Evolutionary conservation across 2,797 vertebrate genomes (phyloP), one percentile per base, ranked within the genome.

Genomic region (Alectoris magna): DNA sequence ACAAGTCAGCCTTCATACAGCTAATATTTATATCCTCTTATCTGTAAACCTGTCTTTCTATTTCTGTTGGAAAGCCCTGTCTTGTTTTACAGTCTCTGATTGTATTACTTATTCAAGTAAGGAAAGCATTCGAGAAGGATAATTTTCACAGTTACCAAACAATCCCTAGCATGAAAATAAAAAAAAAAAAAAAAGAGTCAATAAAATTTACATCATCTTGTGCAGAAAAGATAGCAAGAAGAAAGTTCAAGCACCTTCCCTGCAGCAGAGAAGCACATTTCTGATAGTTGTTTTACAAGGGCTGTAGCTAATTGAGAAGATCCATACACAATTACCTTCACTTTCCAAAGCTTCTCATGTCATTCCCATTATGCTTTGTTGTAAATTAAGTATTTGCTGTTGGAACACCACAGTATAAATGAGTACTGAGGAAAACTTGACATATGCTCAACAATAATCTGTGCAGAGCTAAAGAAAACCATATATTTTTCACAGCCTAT

Each of bases 11-110:
- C 75, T 76, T 90, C 84, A n/a, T 22, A 51, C 63, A 36, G 27
- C 55, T 71, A 36, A 16, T 78, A 76, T 29, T 49, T 80, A 21
- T 68, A n/a, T 84, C n/a, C 19, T 58, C 18, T 85, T 69, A 55
- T 36, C 34, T 53, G 80, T 79, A 73, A 79, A 75, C 12, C 63
- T 88, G 15, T 51, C 24, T 90, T 84, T 73, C 14, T 53, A 17
- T 70, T 59, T 75, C 84, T 22, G 34, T 34, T 34, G 34, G 34
- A 34, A 34, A 90, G 31, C 53, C 26, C 53, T 81, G 39, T 8
- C 49, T 67, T 59, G 31, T 26, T 92, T 95, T 94, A 84, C 17
- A 81, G 68, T 31, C 81, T 87, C 68, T 85, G 90, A 70, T 31
- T 36, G 31, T 69, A 26, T 38, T 44, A 89, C n/a, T 43, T 84